These are phyloP conservation scores for Heliconius hortense DNA, from an alignment of 2,888 invertebrate genomes.

Conservation along the genomic window DNA sequence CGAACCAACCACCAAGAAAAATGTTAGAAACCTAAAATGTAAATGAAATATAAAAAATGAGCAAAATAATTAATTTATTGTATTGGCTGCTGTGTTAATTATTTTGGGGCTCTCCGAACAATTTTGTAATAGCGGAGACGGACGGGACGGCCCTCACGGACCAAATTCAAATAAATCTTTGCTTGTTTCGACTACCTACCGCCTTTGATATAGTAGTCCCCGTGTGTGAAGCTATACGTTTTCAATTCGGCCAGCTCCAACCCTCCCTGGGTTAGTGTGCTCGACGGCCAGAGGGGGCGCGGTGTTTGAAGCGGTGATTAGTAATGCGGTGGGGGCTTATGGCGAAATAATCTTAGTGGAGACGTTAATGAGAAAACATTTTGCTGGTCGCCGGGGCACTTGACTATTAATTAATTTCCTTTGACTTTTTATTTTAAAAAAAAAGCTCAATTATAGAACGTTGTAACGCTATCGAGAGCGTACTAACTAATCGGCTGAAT, in stretches of 20 bases:
- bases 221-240: constrained; percentile 57
- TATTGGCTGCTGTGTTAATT: constrained; percentile 33
- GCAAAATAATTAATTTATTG: neutral
- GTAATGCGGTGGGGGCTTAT: constrained; percentile 66
- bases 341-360: constrained; percentile 70
- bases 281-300: constrained; percentile 53
- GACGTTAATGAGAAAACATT: constrained; percentile 71
- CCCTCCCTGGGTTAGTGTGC: constrained; percentile 54
- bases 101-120: constrained; percentile 33
- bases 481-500: constrained; percentile 25
- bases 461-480: constrained; percentile 34
- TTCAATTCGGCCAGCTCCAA: constrained; percentile 59
- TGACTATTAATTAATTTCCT: constrained; percentile 61
- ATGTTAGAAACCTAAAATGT: neutral
- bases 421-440: constrained; percentile 43
- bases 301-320: constrained; percentile 70
- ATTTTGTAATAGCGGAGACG: constrained; percentile 36
- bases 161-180: constrained; percentile 59
- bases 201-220: constrained; percentile 51
- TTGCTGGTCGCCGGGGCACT: constrained; percentile 51
- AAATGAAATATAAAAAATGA: constrained; percentile 11
- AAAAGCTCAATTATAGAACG: constrained; percentile 36
- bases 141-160: constrained; percentile 42
- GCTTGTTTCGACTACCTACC: constrained; percentile 50
- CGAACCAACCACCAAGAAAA: neutral